A percentile compares a stretch with the other conserved stretches of the same genome.
Conservation (phyloP, 2,888 invertebrate species). For the Trichopria drosophilae region DNA sequence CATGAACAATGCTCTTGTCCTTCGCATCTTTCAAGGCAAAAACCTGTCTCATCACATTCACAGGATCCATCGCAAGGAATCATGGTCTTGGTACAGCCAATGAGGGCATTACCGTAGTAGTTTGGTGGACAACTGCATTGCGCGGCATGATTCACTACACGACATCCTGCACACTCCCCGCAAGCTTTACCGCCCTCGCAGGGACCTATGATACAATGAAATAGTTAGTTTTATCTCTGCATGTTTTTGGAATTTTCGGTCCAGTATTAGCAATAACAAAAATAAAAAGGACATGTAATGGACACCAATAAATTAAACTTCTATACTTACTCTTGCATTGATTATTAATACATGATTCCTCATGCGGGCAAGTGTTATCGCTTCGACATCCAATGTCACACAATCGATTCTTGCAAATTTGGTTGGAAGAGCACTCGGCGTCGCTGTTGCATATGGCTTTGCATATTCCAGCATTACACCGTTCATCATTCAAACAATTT, state of each 20-base stretch:
- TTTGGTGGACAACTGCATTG: conserved; percentile 84
- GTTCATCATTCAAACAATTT: conserved; percentile 82
- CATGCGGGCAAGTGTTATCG: conserved; percentile 74
- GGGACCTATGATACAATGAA: conserved; percentile 67
- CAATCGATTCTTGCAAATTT: conserved; percentile 84
- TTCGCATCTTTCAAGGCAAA: conserved; percentile 73
- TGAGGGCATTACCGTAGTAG: conserved; percentile 80
- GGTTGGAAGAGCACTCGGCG: conserved; percentile 74
- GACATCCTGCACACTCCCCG: conserved; percentile 82
- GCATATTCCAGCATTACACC: conserved; percentile 81
- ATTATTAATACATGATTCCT: conserved; percentile 80
- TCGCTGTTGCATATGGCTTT: conserved; percentile 86
- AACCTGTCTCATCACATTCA: conserved; percentile 79
- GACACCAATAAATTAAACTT: background rate
- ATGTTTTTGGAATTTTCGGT: too few species aligned
- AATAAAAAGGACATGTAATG: background rate
- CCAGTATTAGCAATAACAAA: background rate
- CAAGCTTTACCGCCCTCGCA: conserved; percentile 75
- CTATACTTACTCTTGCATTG: conserved; percentile 71
- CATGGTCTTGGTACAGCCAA: conserved; percentile 74
- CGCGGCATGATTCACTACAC: conserved; percentile 80
- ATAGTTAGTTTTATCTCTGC: conserved; percentile 42
- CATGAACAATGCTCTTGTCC: conserved; percentile 74
- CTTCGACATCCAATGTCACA: conserved; percentile 86
- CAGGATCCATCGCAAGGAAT: conserved; percentile 75